Evolutionary conservation across 2,888 invertebrate species (phyloP), one percentile per base, ranked within the genome.

Genomic region (Tolmerus cingulatus): DNA sequence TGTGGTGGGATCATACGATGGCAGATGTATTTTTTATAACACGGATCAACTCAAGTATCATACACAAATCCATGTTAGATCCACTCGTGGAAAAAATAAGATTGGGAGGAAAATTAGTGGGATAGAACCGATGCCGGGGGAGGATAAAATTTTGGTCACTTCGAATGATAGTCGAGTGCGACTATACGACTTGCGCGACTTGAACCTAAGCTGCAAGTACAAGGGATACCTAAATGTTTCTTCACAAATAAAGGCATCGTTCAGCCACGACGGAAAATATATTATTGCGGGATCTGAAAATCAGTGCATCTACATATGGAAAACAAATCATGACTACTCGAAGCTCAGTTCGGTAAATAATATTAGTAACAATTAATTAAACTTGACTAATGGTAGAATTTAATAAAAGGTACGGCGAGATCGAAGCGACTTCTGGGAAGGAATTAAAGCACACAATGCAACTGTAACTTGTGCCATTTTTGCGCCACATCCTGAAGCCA

Each of bases 31-130:
- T 90, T 99, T 99, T 94, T 99, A 99, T 93, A 98, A 96, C 55
- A 99, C 99, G 0, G 99, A 99, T 94, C 98, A 99, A 92, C 94
- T 99, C 3, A 99, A 99, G 91, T 99, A 99, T 93, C 98, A 98
- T 93, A 99, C 99, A 9, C 98, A 98, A 91, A 98, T 99, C 89
- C 97, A 99, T 93, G 99, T 99, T 2, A 94, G 98, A 1, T 99
- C 98, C 9, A 97, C 98, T 0, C 93, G 99, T n/a, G 98, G 99
- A 0, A 97, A 98, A 91, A 99, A 99, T 93, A 96, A 98, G 0
- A 96, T 97, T 1, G 99, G 98, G 0, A 93, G 98, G 23, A 99
- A 99, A 92, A 98, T 99, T 79, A 98, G 98, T 91, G 99, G 99
- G 0, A 98, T 99, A 89, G 99, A 99, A 92, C 97, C 98, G 0